A percentile compares a stretch with the other conserved stretches of the same genome.
phyloP scores from a whole-genome alignment of 2,888 invertebrate species.

The Orchesellides sinensis region DNA sequence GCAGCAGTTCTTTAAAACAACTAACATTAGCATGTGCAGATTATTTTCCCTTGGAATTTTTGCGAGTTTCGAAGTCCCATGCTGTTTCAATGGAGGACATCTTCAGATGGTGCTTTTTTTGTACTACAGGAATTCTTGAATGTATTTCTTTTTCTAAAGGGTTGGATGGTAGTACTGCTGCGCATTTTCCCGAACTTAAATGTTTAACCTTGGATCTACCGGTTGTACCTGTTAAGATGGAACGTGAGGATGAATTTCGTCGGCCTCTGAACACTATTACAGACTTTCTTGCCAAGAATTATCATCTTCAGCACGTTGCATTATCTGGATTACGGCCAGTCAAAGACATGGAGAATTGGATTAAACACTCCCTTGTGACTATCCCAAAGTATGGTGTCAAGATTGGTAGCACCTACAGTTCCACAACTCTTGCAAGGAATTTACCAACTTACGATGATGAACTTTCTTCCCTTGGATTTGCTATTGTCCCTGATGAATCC shows the following conservation, averaged over 20 bases:
- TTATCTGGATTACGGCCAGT: neutral
- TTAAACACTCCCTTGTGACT: neutral
- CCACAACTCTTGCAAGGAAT: neutral
- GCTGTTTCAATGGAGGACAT: neutral
- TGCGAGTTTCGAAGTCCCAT: neutral
- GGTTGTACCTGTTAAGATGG: neutral
- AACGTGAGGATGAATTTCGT: neutral
- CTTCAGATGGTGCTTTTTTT: conserved; percentile 6
- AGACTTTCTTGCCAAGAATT: conserved; percentile 1
- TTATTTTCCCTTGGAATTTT: conserved; percentile 21
- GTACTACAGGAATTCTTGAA: neutral
- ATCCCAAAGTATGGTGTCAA: neutral
- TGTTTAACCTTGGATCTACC: neutral
- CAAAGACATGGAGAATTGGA: conserved; percentile 17
- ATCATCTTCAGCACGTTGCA: neutral
- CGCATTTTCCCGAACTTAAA: neutral
- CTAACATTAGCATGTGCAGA: conserved; percentile 8
- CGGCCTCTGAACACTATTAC: neutral
- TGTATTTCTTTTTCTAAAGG: neutral
- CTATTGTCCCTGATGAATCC: neutral
- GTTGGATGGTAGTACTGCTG: neutral
- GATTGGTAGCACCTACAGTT: conserved; percentile 16
- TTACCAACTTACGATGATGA: conserved; percentile 24
- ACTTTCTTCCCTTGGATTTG: neutral
- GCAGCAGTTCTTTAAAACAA: neutral